Evolutionary conservation across 2,113 vertebrate genomes (phyloP), one percentile per base, ranked within the genome.

Genomic region (Trichomycterus rosablanca): DNA sequence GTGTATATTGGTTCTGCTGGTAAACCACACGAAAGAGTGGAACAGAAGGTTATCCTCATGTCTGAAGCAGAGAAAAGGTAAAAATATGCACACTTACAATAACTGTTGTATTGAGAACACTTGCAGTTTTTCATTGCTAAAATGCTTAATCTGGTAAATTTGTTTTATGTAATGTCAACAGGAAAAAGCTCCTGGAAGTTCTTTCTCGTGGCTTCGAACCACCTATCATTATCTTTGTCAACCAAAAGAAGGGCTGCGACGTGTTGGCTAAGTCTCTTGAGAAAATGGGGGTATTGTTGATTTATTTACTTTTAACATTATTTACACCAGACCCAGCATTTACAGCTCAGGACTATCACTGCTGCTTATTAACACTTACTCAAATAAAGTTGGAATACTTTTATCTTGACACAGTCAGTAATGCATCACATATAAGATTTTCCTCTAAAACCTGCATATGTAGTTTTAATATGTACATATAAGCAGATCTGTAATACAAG

Each of bases 151-250:
- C 3, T 39, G 16, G 37, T n/a, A 3, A 18, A 24, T 32, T 60
- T 51, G 11, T n/a, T 35, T 14, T 14, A 26, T 1, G 32, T 18
- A 14, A 6, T 9, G 11, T 15, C 5, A 62, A 53, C 81, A 98
- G 96, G 88, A 98, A 98, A 89, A 98, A 95, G 83, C 85, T 98
- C 49, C 67, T 98, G 74, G 89, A 92, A 59, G 93, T 97, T 59
- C 79, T 98, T 81, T 83, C 93, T 0, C 89, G 89, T 49, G 96
- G 95, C 56, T 98, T 98, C 24, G 95, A 98, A 75, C 96, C 96
- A 0, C 96, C 96, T 37, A 98, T 98, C 82, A 98, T 98, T 78
- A 98, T 98, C 76, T 98, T 98, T 0, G 94, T 98, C 87, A 98
- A 98, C 85, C 96, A 98, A 79, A 98, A 98, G 90, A 98, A 98